Evolutionary conservation across 2,888 invertebrate species (phyloP), one percentile per base, ranked within the genome.

Genomic region (Eupithecia exiguata): DNA sequence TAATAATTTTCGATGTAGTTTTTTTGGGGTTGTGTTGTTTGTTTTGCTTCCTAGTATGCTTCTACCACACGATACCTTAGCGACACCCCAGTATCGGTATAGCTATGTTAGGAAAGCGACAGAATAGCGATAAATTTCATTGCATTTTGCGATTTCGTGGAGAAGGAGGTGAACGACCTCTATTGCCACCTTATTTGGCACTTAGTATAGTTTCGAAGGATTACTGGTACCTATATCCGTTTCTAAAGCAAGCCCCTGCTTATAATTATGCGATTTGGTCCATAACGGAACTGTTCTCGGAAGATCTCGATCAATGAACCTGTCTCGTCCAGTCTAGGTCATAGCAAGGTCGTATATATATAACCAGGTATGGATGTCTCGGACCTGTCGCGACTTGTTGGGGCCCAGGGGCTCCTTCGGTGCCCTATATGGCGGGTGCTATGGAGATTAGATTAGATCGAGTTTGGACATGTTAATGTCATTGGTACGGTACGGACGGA

Each of bases 311-410:
- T 79, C 88, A 78, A 82, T 86, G 89, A 88, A 85, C 88, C 75
- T 71, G 77, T 69, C 58, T 6, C 9, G 71, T 78, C 84, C 81
- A 77, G 83, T 81, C 87, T 87, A 89, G 89, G 89, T 89, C 88
- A 85, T 72, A 49, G 78, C 89, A 89, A 89, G 89, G 89, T 88
- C 88, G 87, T 30, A 58, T 61, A 40, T 30, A 58, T 61, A 40
- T 38, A 40, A 68, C 58, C 70, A 67, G 71, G 72, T 72, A 65
- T 71, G 12, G 12, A 58, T 58, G 25, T 25, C 25, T 38, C 21
- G 25, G 69, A 68, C 78, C 30, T 67, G 78, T 77, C 72, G 69
- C 61, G 74, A 78, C 78, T 73, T 75, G 79, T 75, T 68, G 46
- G 69, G 72, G 69, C 69, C 63, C 71, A 68, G 71, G 14, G 69